phyloP scores from a whole-genome alignment of 2,797 vertebrate species.

The Momotus momota region DNA sequence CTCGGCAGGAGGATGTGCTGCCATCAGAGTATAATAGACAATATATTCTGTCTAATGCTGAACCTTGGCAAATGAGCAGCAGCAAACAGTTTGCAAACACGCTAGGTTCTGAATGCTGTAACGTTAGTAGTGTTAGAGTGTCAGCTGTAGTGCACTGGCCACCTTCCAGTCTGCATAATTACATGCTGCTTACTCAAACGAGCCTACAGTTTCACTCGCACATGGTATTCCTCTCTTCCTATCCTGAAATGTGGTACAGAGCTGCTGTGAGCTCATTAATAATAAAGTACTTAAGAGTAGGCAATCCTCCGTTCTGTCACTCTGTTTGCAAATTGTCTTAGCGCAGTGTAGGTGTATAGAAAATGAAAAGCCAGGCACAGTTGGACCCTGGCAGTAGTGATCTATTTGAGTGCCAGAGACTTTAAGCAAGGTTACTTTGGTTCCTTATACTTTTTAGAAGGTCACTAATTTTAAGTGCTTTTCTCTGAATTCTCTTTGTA shows the following conservation, averaged over 20 bases:
- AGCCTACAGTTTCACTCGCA: constrained; percentile 24
- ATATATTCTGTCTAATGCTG: background rate
- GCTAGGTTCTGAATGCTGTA: background rate
- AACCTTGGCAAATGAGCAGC: constrained; percentile 1
- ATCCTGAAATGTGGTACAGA: background rate
- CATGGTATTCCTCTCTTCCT: background rate
- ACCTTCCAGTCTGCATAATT: constrained; percentile 53
- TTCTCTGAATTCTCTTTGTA: background rate
- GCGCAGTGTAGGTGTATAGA: background rate
- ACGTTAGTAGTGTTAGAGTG: background rate
- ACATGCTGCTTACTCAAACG: constrained; percentile 27
- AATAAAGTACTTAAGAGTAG: background rate
- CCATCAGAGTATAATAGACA: background rate
- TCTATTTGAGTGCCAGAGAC: background rate
- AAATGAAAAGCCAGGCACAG: background rate
- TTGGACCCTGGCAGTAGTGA: background rate
- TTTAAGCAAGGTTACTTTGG: background rate
- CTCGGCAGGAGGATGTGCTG: background rate
- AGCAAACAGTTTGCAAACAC: constrained; percentile 23
- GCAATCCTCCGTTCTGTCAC: background rate
- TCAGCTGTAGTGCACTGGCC: constrained; percentile 24
- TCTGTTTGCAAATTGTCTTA: constrained; percentile 15
- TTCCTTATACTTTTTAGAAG: background rate
- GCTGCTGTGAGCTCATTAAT: constrained; percentile 10
- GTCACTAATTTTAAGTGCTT: background rate